Evolutionary conservation across 2,888 invertebrate genomes (phyloP), one percentile per base, ranked within the genome.

Genomic region (Loripinus fragilis): DNA sequence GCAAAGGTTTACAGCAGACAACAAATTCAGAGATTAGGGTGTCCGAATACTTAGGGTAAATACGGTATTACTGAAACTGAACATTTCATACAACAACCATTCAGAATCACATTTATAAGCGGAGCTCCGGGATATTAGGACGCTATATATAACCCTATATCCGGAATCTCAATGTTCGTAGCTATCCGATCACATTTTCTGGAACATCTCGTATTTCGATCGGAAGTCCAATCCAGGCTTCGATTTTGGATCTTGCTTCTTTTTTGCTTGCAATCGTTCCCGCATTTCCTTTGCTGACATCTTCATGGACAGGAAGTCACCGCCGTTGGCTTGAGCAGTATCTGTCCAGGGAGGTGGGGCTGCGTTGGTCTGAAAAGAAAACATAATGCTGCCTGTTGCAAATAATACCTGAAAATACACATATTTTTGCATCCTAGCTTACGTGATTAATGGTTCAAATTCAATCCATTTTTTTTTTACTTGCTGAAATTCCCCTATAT

Each of bases 221-320:
- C 78, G 78, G 74, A 87, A 87, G 74, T 86, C 86, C 81, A 85
- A 71, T 30, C 78, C 76, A 30, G 78, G 68, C 74, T 78, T 81
- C 45, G 80, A 75, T 73, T 88, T 88, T n/a, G 89, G 88, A 74
- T 90, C 90, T 35, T 69, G 78, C 75, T 85, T 90, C 78, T 86
- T 88, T 76, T 86, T 87, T 2, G 80, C 66, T 60, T 85, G 85
- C 23, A 90, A 76, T 35, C 81, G 74, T 71, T 88, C 90, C 76
- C 88, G 80, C 89, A 89, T 89, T 81, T 90, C 88, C 45, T 88
- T 87, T 41, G 90, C 90, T 2, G 89, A 87, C 72, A 90, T 12
- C 38, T 80, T 80, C 80, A 80, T 74, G 41, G 73, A 71, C 55
- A 83, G 72, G 55, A 75, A 66, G 38, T 78, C 84, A 7, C 76